These are phyloP conservation scores for Anthoptus insignis DNA, from an alignment of 2,888 invertebrate genomes.

Conservation along the genomic window DNA sequence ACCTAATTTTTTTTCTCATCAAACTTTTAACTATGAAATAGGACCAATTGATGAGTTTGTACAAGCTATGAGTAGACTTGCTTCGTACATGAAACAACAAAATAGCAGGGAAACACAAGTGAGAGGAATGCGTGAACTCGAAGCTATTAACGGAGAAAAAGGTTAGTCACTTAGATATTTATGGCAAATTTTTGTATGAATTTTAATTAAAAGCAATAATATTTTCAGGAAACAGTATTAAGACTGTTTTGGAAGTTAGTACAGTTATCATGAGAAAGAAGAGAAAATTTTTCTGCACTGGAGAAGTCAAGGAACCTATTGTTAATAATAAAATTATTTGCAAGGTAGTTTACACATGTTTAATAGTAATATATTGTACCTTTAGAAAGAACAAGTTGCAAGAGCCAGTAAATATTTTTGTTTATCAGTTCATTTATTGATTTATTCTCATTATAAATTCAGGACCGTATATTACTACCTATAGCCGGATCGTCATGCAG, in stretches of 20 bases:
- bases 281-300: conserved; percentile 81
- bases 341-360: conserved; percentile 62
- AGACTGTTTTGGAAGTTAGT: conserved; percentile 78
- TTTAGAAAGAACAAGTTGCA: no score
- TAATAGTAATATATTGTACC: no score
- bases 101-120: conserved; percentile 79
- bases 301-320: conserved; percentile 83
- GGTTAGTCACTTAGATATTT: no score
- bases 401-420: no score
- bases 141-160: conserved; percentile 81
- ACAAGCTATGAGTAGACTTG: conserved; percentile 74
- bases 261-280: conserved; percentile 81
- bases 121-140: conserved; percentile 79
- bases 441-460: no score
- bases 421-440: no score
- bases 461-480: conserved; percentile 79
- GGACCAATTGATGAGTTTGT: conserved; percentile 82
- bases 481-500: conserved; percentile 79
- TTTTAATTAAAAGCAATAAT: not conserved
- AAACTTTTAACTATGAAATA: no score
- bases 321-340: conserved; percentile 82
- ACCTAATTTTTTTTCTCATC: no score
- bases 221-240: conserved; percentile 75
- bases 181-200: no score
- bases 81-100: conserved; percentile 78